Percentiles rank a stretch among this genome's conserved stretches.
phyloP scores from a whole-genome alignment of 2,888 invertebrate species.

The Atethmia centrago region DNA sequence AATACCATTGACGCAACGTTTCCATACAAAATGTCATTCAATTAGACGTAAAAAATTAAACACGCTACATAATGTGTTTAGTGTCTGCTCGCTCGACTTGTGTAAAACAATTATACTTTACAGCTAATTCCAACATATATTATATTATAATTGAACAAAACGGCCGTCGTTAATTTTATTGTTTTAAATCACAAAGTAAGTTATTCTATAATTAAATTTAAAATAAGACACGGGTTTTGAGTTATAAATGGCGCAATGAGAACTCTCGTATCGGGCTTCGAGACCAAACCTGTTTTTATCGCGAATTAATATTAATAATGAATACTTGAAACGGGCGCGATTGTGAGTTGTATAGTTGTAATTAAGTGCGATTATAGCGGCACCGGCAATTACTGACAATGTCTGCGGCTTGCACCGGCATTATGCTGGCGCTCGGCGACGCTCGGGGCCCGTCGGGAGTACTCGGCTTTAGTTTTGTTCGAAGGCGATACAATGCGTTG shows the following conservation, averaged over 20 bases:
- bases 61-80: slow-evolving; percentile 33
- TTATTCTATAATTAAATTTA: slow-evolving; percentile 74
- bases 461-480: slow-evolving; percentile 50
- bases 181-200: slow-evolving; percentile 68
- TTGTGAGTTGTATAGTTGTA: slow-evolving; percentile 87
- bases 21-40: slow-evolving; percentile 54
- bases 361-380: slow-evolving; percentile 88
- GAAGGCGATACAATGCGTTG: slow-evolving; percentile 45
- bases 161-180: slow-evolving; percentile 57
- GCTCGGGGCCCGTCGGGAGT: slow-evolving; percentile 60
- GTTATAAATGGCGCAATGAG: slow-evolving; percentile 68
- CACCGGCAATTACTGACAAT: slow-evolving; percentile 83
- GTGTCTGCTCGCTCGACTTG: slow-evolving; percentile 23
- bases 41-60: slow-evolving; percentile 49
- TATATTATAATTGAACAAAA: slow-evolving; percentile 53
- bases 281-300: slow-evolving; percentile 84
- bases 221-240: slow-evolving; percentile 74
- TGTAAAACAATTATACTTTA: slow-evolving; percentile 49
- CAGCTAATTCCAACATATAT: slow-evolving; percentile 47
- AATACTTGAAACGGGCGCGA: slow-evolving; percentile 86
- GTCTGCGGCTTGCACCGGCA: slow-evolving; percentile 78
- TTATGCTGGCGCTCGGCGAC: slow-evolving; percentile 63
- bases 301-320: slow-evolving; percentile 88
- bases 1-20: slow-evolving; percentile 43
- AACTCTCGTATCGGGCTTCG: slow-evolving; percentile 70